phyloP scores from a whole-genome alignment of 2,888 invertebrate species.

The Drosophila anomelani region DNA sequence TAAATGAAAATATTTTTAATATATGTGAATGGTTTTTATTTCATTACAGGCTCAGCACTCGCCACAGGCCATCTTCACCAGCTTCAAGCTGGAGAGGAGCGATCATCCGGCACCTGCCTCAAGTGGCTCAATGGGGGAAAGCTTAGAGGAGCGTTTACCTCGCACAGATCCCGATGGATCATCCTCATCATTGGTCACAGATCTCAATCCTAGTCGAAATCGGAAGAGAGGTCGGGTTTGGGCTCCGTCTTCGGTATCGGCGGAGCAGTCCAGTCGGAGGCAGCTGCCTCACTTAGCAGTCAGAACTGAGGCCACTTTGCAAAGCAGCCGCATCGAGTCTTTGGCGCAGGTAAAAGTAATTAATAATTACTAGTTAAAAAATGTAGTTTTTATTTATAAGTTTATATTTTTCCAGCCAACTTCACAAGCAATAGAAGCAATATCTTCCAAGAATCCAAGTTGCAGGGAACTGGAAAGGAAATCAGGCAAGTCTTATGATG shows the following conservation, averaged over 20 bases:
- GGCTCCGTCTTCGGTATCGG: slow-evolving; percentile 18
- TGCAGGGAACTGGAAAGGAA: slow-evolving; percentile 41
- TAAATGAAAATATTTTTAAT: background rate
- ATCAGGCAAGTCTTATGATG: slow-evolving; percentile 50
- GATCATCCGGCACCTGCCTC: slow-evolving; percentile 31
- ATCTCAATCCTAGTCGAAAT: slow-evolving; percentile 69
- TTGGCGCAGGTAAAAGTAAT: slow-evolving; percentile 9
- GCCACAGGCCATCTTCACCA: slow-evolving; percentile 96
- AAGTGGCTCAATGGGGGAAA: background rate
- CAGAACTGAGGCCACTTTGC: slow-evolving; percentile 19
- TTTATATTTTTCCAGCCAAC: slow-evolving; percentile 12
- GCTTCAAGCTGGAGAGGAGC: slow-evolving; percentile 93
- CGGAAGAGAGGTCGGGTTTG: slow-evolving; percentile 57
- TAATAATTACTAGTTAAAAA: background rate
- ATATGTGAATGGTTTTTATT: background rate
- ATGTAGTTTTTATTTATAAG: background rate
- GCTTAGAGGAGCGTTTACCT: slow-evolving; percentile 10
- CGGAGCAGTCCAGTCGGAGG: background rate
- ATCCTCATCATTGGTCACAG: slow-evolving; percentile 29
- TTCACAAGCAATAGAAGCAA: slow-evolving; percentile 5
- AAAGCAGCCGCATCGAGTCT: slow-evolving; percentile 17
- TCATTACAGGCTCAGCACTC: slow-evolving; percentile 87
- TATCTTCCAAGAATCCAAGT: background rate
- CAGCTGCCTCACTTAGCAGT: background rate
- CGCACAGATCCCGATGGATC: slow-evolving; percentile 9